These are phyloP conservation scores for Neogale vison DNA, from an alignment of 2,113 vertebrate genomes.

Conservation along the genomic window DNA sequence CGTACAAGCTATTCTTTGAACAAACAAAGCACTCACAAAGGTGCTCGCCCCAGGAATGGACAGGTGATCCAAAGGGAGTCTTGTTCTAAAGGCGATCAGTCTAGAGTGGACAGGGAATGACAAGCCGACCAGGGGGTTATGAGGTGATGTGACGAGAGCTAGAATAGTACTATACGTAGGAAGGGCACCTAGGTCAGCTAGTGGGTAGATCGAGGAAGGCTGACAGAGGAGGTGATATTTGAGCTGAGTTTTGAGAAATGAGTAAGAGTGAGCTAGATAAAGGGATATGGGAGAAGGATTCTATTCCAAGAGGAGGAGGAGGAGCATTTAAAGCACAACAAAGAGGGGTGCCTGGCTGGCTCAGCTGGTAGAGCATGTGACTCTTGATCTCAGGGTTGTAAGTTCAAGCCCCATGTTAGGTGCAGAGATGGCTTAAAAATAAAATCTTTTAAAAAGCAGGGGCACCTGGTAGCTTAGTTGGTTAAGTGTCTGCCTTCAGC, in stretches of 20 bases:
- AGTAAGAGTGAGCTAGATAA: background rate
- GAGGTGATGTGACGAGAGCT: background rate
- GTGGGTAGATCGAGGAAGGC: background rate
- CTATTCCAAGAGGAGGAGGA: background rate
- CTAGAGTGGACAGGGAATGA: background rate
- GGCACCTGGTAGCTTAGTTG: too few relatives aligned
- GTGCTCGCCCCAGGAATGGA: background rate
- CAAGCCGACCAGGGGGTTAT: background rate
- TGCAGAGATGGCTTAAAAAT: background rate
- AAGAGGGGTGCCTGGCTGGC: background rate
- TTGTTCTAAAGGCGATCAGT: background rate
- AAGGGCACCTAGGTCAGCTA: background rate
- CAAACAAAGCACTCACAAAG: background rate
- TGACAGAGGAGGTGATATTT: background rate
- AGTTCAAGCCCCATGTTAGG: background rate
- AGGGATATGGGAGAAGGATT: background rate
- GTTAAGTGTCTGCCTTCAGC: too few relatives aligned
- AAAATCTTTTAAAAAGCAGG: background rate
- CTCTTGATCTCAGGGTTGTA: background rate
- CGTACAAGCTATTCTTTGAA: background rate
- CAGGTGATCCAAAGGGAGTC: background rate
- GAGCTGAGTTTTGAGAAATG: background rate
- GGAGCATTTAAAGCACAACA: background rate
- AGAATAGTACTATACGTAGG: background rate
- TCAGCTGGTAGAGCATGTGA: background rate